phyloP scores from a whole-genome alignment of 2,888 invertebrate species.

The Junonia oenone region DNA sequence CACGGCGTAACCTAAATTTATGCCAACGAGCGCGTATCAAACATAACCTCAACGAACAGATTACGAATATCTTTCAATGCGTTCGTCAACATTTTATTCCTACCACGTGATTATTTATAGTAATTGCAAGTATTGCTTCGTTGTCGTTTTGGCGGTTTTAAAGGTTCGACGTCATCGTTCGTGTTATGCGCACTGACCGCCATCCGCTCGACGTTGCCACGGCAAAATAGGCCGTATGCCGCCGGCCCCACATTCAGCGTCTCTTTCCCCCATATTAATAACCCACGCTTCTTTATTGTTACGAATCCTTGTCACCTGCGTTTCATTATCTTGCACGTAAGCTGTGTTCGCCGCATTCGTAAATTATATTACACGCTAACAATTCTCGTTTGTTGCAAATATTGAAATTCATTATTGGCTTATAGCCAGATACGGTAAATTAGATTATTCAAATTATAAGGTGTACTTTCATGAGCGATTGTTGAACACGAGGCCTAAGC shows the following conservation, averaged over 20 bases:
- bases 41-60: conserved; percentile 24
- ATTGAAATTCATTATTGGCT: conserved; percentile 49
- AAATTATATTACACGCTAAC: conserved; percentile 19
- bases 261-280: conserved; percentile 64
- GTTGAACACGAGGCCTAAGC: neutral
- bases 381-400: conserved; percentile 34
- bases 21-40: conserved; percentile 32
- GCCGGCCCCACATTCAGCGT: conserved; percentile 49
- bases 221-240: conserved; percentile 59
- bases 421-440: conserved; percentile 48
- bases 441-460: conserved; percentile 43
- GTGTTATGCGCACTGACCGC: conserved; percentile 65
- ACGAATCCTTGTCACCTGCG: conserved; percentile 70
- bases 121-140: conserved; percentile 11
- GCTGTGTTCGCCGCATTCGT: conserved; percentile 43
- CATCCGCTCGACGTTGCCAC: conserved; percentile 59
- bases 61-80: conserved; percentile 22
- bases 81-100: conserved; percentile 3
- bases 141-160: conserved; percentile 41
- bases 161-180: conserved; percentile 44
- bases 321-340: conserved; percentile 53
- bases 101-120: conserved; percentile 15
- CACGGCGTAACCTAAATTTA: conserved; percentile 45
- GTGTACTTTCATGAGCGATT: conserved; percentile 1
- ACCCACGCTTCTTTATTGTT: conserved; percentile 71